Percentiles rank a stretch among this genome's conserved stretches.
These are phyloP conservation scores for Macaria liturata DNA, from an alignment of 2,888 invertebrate genomes.

Conservation along the genomic window DNA sequence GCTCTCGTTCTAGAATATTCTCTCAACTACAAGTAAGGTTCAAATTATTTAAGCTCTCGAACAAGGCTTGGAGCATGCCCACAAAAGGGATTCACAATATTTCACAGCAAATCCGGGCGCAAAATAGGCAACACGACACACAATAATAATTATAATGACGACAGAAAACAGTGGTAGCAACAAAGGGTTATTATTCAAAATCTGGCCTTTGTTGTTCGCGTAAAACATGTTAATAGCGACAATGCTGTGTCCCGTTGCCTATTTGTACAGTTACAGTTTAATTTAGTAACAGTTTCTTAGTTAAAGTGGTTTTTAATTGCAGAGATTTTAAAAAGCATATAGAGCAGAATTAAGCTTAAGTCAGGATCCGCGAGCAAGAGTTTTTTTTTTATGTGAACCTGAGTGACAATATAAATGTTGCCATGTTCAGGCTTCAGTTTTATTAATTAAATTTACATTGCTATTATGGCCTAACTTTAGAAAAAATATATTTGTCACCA, in stretches of 20 bases:
- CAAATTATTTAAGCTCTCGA: conserved; percentile 11
- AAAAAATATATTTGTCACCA: too few species aligned
- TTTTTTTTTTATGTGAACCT: too few species aligned
- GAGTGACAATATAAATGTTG: too few species aligned
- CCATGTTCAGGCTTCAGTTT: too few species aligned
- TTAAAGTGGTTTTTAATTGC: neutral
- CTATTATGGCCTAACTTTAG: too few species aligned
- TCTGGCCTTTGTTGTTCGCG: conserved; percentile 73
- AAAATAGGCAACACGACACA: conserved; percentile 42
- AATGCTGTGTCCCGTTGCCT: conserved; percentile 55
- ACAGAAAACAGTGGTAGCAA: conserved; percentile 59
- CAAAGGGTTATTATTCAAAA: conserved; percentile 74
- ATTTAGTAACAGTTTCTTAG: conserved; percentile 8
- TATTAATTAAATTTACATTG: too few species aligned
- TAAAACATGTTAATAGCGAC: conserved; percentile 73
- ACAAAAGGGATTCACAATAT: conserved; percentile 24
- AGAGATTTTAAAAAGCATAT: too few species aligned
- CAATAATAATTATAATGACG: conserved; percentile 61
- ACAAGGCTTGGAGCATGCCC: conserved; percentile 9
- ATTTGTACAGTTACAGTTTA: conserved; percentile 21
- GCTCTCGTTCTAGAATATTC: too few species aligned
- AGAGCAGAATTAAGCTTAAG: too few species aligned
- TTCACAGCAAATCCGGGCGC: conserved; percentile 33
- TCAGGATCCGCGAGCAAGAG: too few species aligned
- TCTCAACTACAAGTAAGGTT: too few species aligned